Evolutionary conservation across 2,888 invertebrate species (phyloP), one percentile per base, ranked within the genome.

Genomic region (Epicampocera succincta): DNA sequence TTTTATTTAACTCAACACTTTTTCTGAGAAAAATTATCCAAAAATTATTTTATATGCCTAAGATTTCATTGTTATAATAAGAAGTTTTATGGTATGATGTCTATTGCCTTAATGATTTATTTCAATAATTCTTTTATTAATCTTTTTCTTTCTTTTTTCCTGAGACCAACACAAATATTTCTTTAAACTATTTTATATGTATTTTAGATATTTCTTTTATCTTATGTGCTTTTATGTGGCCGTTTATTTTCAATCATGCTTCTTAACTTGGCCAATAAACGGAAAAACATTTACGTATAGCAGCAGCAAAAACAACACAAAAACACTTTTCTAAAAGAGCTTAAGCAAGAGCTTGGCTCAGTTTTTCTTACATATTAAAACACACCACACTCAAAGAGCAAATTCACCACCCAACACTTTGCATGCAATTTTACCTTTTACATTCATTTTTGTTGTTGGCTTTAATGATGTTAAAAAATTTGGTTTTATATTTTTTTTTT

Each of bases 221-320:
- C 19, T 61, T 40, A n/a, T 48, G 11, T 40, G n/a, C 25, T 48
- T 58, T 65, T 56, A 60, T 40, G 52, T 65, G 58, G 60, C 60
- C 50, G 52, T 68, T 54, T 74, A 74, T 77, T 76, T 69, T 58
- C 42, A 60, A 58, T 66, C 44, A 60, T 72, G 78, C 66, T 80
- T 75, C 75, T 80, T 76, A 75, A 80, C 71, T 80, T 75, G 80
- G 80, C 80, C 66, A 60, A 58, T 15, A 60, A 68, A 71, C 6
- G 42, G 42, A 50, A 19, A 33, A 77, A 38, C 44, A 48, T 21
- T 25, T 17, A 68, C 38, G 42, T 61, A 58, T 40, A 72, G 42
- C 6, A 25, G 17, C 50, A 58, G 52, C 15, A 77, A 72, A 29
- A 25, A 60, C 0, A 46, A 44, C n/a, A n/a, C n/a, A n/a, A n/a